Evolutionary conservation across 2,113 vertebrate species (phyloP).

Genomic region (Alaudala cheleensis): DNA sequence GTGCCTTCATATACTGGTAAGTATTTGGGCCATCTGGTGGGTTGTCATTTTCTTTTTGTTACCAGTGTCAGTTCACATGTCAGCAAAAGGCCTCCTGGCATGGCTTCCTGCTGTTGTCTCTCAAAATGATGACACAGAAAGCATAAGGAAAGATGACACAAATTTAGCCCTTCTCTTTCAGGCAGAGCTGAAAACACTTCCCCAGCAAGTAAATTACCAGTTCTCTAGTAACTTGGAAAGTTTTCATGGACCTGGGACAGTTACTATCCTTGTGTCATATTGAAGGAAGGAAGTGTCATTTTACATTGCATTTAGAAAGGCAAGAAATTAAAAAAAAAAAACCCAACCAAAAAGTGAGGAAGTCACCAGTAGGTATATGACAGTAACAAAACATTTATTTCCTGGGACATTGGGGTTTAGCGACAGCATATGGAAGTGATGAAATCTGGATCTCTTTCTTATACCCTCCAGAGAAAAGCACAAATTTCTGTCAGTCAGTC

Average conservation of each 20-base stretch:
- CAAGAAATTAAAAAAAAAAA: background rate
- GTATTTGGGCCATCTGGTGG: background rate
- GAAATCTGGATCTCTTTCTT: background rate
- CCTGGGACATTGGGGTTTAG: background rate
- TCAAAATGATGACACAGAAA: background rate
- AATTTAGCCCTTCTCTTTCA: background rate
- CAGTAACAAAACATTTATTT: background rate
- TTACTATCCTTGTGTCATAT: background rate
- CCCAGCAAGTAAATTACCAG: background rate
- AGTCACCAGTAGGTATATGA: background rate
- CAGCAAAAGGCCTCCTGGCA: background rate
- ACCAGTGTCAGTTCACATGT: background rate
- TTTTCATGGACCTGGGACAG: background rate
- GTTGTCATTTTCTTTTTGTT: background rate
- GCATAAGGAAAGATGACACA: background rate
- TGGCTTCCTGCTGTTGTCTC: background rate
- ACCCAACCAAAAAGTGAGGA: background rate
- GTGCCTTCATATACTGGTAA: slow-evolving; percentile 91
- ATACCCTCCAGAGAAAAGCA: background rate
- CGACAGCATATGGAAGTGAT: background rate
- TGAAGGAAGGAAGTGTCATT: background rate
- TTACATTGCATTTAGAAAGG: background rate
- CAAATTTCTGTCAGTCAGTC: background rate
- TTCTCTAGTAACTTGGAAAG: background rate
- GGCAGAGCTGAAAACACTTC: background rate